Percentiles rank a stretch among this genome's conserved stretches.
Evolutionary conservation across 2,113 vertebrate genomes (phyloP).

Genomic region (Fregetta grallaria): DNA sequence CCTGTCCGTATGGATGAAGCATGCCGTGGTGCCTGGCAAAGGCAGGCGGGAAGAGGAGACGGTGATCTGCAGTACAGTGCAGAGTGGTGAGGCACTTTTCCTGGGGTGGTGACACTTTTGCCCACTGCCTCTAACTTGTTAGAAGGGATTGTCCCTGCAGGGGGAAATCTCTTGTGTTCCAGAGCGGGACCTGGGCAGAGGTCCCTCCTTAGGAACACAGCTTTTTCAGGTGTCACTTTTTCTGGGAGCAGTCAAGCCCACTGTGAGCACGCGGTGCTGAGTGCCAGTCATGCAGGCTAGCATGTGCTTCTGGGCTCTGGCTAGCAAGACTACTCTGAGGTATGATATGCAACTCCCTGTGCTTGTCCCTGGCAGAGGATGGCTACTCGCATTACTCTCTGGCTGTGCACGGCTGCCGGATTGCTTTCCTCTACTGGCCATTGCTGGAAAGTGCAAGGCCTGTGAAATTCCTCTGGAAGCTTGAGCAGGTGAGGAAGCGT

Average conservation of each 20-base stretch:
- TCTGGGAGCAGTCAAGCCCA: not conserved
- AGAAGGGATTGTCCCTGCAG: not conserved
- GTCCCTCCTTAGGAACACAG: not conserved
- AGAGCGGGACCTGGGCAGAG: not conserved
- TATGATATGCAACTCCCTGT: not conserved
- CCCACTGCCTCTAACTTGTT: not conserved
- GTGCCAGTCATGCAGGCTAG: not conserved
- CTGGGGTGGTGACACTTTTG: not conserved
- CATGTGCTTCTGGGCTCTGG: not conserved
- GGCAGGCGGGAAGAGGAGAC: conserved; percentile 92
- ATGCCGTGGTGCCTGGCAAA: conserved; percentile 81
- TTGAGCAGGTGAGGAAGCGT: conserved; percentile 87
- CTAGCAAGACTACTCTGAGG: not conserved
- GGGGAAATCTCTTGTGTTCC: not conserved
- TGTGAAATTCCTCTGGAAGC: conserved; percentile 97
- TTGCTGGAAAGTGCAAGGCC: conserved; percentile 90
- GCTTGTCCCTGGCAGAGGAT: conserved; percentile 78
- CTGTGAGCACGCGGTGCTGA: not conserved
- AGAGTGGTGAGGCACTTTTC: conserved; percentile 81
- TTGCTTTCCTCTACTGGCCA: conserved; percentile 96
- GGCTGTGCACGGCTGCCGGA: conserved; percentile 92
- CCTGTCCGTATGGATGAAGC: conserved; percentile 94
- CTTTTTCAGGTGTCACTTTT: not conserved
- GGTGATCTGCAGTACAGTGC: conserved; percentile 91
- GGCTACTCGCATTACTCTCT: conserved; percentile 94